phyloP scores from a whole-genome alignment of 2,888 invertebrate genomes.

The Platycnemis pennipes region DNA sequence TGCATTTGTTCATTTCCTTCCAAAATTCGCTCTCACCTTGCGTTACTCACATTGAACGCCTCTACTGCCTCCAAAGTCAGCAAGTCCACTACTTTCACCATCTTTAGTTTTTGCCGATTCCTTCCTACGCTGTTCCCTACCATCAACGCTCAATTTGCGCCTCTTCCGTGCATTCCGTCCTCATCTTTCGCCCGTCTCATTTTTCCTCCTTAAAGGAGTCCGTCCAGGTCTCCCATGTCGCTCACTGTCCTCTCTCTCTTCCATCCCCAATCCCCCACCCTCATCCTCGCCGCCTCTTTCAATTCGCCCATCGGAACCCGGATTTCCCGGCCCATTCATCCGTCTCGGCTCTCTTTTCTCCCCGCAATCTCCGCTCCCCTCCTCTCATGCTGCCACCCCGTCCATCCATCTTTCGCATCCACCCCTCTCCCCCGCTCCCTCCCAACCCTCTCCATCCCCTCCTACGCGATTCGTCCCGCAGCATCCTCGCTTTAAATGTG shows the following conservation, averaged over 20 bases:
- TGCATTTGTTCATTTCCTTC: too few species aligned
- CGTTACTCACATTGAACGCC: too few species aligned
- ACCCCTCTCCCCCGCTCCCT: neutral
- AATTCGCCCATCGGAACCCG: slow-evolving; percentile 37
- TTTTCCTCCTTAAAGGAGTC: neutral
- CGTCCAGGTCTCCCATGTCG: neutral
- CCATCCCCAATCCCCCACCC: neutral
- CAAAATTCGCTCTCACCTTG: too few species aligned
- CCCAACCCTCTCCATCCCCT: neutral
- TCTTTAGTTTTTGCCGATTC: neutral
- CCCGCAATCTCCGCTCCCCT: neutral
- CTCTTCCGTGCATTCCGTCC: neutral
- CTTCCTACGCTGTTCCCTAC: neutral
- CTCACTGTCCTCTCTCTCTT: neutral
- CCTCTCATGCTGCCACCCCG: neutral
- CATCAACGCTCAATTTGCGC: neutral
- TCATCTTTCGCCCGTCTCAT: neutral
- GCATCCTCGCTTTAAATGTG: slow-evolving; percentile 9
- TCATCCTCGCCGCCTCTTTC: neutral
- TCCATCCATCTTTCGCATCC: neutral
- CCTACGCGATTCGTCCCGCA: neutral
- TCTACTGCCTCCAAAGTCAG: too few species aligned
- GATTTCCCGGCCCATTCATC: slow-evolving; percentile 33
- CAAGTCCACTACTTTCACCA: too few species aligned
- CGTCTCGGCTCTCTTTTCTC: neutral